phyloP scores from a whole-genome alignment of 2,888 invertebrate genomes.

The Drosophila picticornis region DNA sequence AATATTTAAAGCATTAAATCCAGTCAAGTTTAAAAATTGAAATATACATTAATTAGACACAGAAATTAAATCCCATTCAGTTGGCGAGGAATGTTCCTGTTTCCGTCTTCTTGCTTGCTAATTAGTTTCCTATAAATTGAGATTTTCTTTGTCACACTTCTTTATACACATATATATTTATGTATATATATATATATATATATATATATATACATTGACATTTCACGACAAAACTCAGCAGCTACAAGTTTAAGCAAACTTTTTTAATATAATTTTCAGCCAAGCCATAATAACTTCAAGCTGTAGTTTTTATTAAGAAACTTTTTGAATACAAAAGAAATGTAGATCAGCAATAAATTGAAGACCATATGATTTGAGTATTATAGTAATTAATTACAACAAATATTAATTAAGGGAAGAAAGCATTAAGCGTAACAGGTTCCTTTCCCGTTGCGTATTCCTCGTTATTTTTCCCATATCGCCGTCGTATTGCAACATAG shows the following conservation, averaged over 20 bases:
- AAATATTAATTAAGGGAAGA: not conserved
- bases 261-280: not conserved
- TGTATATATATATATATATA: not conserved
- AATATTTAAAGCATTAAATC: not conserved
- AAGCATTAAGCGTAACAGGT: fast-evolving
- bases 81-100: not conserved
- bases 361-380: not conserved
- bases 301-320: not conserved
- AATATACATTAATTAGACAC: not conserved
- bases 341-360: not conserved
- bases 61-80: not conserved
- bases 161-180: no score
- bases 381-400: not conserved
- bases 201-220: not conserved
- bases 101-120: not conserved
- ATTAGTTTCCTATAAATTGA: not conserved
- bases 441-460: not conserved
- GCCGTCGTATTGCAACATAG: slow-evolving; percentile 1
- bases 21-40: not conserved
- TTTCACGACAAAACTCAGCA: not conserved
- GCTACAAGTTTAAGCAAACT: not conserved
- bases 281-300: not conserved
- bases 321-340: not conserved
- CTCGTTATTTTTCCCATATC: not conserved
- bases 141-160: not conserved